Conservation (phyloP, 1,140 invertebrate genomes). For the Trachymyrmex septentrionalis region DNA sequence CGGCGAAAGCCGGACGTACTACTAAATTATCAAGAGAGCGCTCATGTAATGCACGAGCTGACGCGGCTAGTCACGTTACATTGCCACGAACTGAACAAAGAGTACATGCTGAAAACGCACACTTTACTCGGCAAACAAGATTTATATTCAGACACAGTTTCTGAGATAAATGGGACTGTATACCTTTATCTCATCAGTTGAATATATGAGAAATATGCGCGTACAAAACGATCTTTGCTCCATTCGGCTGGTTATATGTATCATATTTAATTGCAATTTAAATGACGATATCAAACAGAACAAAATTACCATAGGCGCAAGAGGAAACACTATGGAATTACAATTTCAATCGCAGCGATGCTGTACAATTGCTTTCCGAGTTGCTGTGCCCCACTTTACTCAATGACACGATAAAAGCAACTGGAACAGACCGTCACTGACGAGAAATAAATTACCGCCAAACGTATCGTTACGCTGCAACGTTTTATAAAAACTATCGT, state of each 20-base stretch:
- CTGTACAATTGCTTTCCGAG: slow-evolving; percentile 45
- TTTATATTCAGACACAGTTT: slow-evolving; percentile 61
- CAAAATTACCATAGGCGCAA: neutral
- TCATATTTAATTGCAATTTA: slow-evolving; percentile 39
- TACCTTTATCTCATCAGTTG: slow-evolving; percentile 47
- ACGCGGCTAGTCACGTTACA: slow-evolving; percentile 61
- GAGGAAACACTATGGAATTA: slow-evolving; percentile 2
- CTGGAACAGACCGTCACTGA: slow-evolving; percentile 15
- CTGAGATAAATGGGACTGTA: slow-evolving; percentile 52
- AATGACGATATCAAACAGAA: slow-evolving; percentile 5
- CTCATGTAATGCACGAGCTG: slow-evolving; percentile 57
- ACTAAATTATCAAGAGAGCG: slow-evolving; percentile 59
- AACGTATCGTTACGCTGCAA: slow-evolving; percentile 33
- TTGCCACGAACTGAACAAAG: slow-evolving; percentile 60
- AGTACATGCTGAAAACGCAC: slow-evolving; percentile 59
- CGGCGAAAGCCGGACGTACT: slow-evolving; percentile 38
- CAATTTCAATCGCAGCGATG: slow-evolving; percentile 49
- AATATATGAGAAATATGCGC: slow-evolving; percentile 35
- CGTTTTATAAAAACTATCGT: slow-evolving; percentile 28
- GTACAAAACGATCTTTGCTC: slow-evolving; percentile 7
- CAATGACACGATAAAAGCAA: slow-evolving; percentile 41
- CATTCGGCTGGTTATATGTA: neutral
- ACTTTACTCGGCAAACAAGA: slow-evolving; percentile 60
- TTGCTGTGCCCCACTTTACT: slow-evolving; percentile 31
- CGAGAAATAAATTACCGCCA: slow-evolving; percentile 45